These are phyloP conservation scores for Parambassis ranga DNA, from an alignment of 2,797 vertebrate genomes.

Conservation along the genomic window DNA sequence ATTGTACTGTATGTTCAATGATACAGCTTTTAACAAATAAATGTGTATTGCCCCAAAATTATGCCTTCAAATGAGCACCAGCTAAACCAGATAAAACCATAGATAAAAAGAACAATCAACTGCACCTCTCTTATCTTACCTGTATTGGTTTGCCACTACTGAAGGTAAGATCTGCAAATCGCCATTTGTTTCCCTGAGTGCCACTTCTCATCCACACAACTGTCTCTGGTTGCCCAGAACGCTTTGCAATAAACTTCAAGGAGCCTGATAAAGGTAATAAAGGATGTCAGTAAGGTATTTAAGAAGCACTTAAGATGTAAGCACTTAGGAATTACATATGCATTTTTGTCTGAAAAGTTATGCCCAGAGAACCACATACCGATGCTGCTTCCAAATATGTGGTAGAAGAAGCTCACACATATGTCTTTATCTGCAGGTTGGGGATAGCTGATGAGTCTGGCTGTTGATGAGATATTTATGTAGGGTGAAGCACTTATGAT, in stretches of 20 bases:
- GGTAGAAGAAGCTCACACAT: constrained; percentile 81
- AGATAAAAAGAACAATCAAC: neutral
- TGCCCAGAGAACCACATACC: constrained; percentile 57
- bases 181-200: constrained; percentile 83
- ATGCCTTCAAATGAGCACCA: neutral
- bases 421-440: constrained; percentile 43
- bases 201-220: constrained; percentile 77
- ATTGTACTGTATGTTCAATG: no score
- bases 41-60: no score
- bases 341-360: neutral
- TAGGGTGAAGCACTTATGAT: neutral
- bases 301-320: no score
- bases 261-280: constrained; percentile 75
- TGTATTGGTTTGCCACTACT: constrained; percentile 68
- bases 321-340: no score
- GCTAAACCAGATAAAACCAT: neutral
- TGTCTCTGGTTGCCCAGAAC: constrained; percentile 53
- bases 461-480: constrained; percentile 37
- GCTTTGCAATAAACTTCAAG: constrained; percentile 72
- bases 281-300: no score
- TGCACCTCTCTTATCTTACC: no score
- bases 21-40: no score
- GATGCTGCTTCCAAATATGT: constrained; percentile 79
- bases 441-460: constrained; percentile 75
- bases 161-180: constrained; percentile 78